Evolutionary conservation across 1,140 invertebrate genomes (phyloP).

Genomic region (Lordiphosa collinella): DNA sequence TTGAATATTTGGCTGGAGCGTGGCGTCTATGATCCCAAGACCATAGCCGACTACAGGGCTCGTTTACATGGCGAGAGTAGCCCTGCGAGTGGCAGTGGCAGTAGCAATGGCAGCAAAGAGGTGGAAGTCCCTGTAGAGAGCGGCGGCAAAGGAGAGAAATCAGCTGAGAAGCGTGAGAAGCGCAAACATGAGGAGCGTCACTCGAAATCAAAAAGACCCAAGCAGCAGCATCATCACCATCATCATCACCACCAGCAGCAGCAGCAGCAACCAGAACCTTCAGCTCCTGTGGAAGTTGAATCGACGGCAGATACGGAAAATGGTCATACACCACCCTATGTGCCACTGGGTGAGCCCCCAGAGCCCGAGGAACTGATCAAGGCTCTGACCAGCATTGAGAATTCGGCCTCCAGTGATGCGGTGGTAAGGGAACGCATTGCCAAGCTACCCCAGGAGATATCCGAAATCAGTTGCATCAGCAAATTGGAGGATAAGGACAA

Average conservation of each 20-base stretch:
- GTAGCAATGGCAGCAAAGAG: not conserved
- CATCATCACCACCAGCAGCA: constrained; percentile 15
- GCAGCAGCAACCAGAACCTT: constrained; percentile 81
- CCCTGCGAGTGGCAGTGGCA: not conserved
- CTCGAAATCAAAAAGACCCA: constrained; percentile 46
- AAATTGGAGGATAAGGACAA: constrained; percentile 86
- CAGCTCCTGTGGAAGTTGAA: constrained; percentile 66
- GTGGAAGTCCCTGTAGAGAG: constrained; percentile 4
- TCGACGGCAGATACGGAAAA: constrained; percentile 34
- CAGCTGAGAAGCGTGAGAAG: constrained; percentile 60
- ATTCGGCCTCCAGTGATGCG: constrained; percentile 96
- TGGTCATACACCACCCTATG: constrained; percentile 85
- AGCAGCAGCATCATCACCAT: constrained; percentile 23
- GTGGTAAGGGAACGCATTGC: constrained; percentile 95
- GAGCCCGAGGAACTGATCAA: constrained; percentile 94
- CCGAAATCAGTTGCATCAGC: constrained; percentile 91
- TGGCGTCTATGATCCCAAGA: constrained; percentile 90
- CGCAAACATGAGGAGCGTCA: constrained; percentile 60
- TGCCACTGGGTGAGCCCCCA: constrained; percentile 90
- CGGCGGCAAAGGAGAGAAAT: constrained; percentile 33
- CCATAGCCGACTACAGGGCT: constrained; percentile 85
- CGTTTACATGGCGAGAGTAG: constrained; percentile 43
- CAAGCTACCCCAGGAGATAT: constrained; percentile 95
- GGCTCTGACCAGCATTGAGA: constrained; percentile 92
- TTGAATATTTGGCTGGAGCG: constrained; percentile 95